phyloP scores from a whole-genome alignment of 2,888 invertebrate genomes.

The Anagyrus pseudococci region DNA sequence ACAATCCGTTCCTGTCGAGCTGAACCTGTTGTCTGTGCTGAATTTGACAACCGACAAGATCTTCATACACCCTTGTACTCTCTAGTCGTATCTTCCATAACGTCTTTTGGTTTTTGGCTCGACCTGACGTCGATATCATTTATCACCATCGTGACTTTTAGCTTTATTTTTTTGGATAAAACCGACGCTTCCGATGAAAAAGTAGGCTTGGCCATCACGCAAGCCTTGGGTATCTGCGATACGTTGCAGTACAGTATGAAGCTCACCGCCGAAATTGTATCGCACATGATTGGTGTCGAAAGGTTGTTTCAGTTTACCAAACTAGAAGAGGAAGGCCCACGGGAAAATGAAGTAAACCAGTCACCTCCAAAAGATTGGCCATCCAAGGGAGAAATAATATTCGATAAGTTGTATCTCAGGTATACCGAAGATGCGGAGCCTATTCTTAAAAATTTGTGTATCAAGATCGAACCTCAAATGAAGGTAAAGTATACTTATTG shows the following conservation, averaged over 20 bases:
- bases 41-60: constrained; percentile 78
- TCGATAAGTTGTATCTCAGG: constrained; percentile 69
- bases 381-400: constrained; percentile 68
- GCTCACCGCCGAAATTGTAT: background rate
- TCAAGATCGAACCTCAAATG: constrained; percentile 72
- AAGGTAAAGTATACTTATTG: constrained; percentile 71
- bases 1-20: constrained; percentile 84
- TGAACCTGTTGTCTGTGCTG: constrained; percentile 74
- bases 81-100: constrained; percentile 67
- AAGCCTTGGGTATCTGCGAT: constrained; percentile 75
- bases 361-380: constrained; percentile 74
- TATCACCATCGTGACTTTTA: constrained; percentile 59
- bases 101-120: constrained; percentile 72
- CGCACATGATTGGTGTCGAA: constrained; percentile 69
- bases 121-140: constrained; percentile 70
- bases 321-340: constrained; percentile 74
- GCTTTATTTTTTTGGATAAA: constrained; percentile 1
- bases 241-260: constrained; percentile 69
- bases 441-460: constrained; percentile 77
- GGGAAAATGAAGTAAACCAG: constrained; percentile 66
- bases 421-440: constrained; percentile 69
- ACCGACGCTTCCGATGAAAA: constrained; percentile 61
- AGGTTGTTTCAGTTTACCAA: constrained; percentile 80
- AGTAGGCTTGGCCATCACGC: constrained; percentile 76
- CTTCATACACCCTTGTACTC: constrained; percentile 72